Evolutionary conservation across 2,113 vertebrate species (phyloP).

Genomic region (Taurulus bubalis): DNA sequence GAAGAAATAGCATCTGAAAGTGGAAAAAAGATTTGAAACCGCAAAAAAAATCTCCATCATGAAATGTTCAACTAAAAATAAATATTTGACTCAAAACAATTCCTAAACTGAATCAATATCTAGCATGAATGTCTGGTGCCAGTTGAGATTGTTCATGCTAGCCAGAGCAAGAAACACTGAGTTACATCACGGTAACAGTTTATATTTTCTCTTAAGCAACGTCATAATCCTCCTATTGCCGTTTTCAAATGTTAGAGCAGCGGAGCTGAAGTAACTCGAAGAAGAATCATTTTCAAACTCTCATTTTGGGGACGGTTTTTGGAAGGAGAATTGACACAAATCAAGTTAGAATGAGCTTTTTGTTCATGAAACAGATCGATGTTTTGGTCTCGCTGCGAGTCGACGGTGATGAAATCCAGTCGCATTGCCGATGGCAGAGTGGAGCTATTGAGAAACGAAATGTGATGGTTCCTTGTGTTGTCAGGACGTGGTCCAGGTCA

Average conservation of each 20-base stretch:
- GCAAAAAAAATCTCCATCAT: too few species aligned
- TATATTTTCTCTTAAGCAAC: constrained; percentile 39
- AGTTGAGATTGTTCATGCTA: background rate
- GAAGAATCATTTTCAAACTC: constrained; percentile 20
- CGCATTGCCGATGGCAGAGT: constrained; percentile 23
- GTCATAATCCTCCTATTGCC: constrained; percentile 9
- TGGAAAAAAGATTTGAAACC: too few species aligned
- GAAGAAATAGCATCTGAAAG: too few species aligned
- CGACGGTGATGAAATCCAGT: constrained; percentile 30
- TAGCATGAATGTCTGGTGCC: too few species aligned
- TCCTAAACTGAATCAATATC: background rate
- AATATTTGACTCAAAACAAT: background rate
- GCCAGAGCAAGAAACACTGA: constrained; percentile 42
- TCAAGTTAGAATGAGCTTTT: constrained; percentile 24
- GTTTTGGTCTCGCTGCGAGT: constrained; percentile 27
- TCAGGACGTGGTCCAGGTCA: constrained; percentile 60
- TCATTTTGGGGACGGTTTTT: constrained; percentile 12
- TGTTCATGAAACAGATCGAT: constrained; percentile 13
- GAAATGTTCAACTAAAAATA: too few species aligned
- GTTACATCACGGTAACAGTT: constrained; percentile 30
- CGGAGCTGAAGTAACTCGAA: constrained; percentile 16
- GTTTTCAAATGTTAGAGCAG: constrained; percentile 32
- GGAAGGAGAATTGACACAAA: constrained; percentile 18
- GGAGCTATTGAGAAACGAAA: constrained; percentile 21
- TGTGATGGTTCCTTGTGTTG: constrained; percentile 45